Percentiles rank a stretch among this genome's conserved stretches.
phyloP scores from a whole-genome alignment of 2,888 invertebrate species.

The Deroplatys truncata region DNA sequence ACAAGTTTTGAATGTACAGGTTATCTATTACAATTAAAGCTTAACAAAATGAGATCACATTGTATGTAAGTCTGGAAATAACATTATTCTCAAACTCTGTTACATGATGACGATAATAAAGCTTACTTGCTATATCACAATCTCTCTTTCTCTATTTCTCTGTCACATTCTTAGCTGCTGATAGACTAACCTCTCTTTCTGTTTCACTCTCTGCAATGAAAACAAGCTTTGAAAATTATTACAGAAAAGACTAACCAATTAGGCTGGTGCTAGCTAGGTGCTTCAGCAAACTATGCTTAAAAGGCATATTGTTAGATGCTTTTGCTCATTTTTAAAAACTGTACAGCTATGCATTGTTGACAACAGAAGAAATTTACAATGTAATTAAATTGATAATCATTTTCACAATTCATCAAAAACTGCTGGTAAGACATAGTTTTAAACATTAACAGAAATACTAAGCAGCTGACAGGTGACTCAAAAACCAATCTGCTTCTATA shows the following conservation, averaged over 20 bases:
- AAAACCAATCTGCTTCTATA: too few species aligned
- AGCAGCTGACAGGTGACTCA: too few species aligned
- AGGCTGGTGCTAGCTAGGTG: neutral
- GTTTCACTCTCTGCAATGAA: neutral
- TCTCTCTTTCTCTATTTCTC: neutral
- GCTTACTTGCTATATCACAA: neutral
- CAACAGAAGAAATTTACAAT: too few species aligned
- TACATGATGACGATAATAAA: neutral
- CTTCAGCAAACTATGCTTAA: neutral
- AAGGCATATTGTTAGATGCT: neutral
- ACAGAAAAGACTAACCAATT: neutral
- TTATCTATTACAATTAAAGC: neutral
- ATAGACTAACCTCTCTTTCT: neutral
- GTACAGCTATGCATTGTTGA: too few species aligned
- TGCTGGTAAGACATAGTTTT: too few species aligned
- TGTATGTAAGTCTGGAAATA: neutral
- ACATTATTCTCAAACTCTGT: neutral
- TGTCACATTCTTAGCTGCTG: neutral
- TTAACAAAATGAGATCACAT: neutral
- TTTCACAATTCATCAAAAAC: too few species aligned
- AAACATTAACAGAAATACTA: too few species aligned
- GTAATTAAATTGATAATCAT: too few species aligned
- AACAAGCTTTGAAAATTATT: neutral
- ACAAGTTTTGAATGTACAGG: neutral
- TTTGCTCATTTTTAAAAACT: too few species aligned